These are phyloP conservation scores for Netelia inedita DNA, from an alignment of 2,888 invertebrate genomes.

Conservation along the genomic window DNA sequence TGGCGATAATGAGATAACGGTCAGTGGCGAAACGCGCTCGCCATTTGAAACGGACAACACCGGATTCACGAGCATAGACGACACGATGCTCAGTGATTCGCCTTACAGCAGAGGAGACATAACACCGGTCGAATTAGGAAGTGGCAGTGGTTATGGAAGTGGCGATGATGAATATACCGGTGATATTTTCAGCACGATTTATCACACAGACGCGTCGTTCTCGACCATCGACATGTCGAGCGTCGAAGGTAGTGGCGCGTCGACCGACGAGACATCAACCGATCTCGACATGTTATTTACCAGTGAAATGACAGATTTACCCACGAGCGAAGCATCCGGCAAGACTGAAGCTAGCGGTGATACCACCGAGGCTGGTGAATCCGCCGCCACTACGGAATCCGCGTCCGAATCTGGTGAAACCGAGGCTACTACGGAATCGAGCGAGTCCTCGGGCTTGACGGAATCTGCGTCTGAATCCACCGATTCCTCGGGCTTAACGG, in stretches of 20 bases:
- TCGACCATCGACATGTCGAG: constrained; percentile 66
- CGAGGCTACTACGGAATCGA: constrained; percentile 68
- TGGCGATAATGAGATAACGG: constrained; percentile 80
- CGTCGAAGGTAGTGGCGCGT: constrained; percentile 79
- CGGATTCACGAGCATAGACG: constrained; percentile 72
- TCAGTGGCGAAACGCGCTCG: constrained; percentile 31
- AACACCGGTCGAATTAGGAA: constrained; percentile 76
- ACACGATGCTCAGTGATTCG: constrained; percentile 81
- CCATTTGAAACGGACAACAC: constrained; percentile 66
- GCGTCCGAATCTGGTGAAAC: constrained; percentile 68
- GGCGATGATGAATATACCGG: constrained; percentile 72
- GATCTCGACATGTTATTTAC: constrained; percentile 45
- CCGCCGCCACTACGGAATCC: constrained; percentile 74
- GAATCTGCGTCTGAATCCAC: constrained; percentile 54
- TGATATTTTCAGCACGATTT: constrained; percentile 67
- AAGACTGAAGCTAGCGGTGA: constrained; percentile 67
- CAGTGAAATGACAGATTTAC: constrained; percentile 22
- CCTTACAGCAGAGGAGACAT: constrained; percentile 79
- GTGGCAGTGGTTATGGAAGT: constrained; percentile 74
- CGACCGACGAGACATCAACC: constrained; percentile 66
- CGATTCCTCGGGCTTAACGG: constrained; percentile 67
- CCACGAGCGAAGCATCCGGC: constrained; percentile 67
- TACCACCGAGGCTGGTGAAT: constrained; percentile 69
- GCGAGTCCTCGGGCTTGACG: constrained; percentile 66
- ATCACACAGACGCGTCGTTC: constrained; percentile 58